phyloP scores from a whole-genome alignment of 2,797 vertebrate species.

The Pachyuromys duprasi region DNA sequence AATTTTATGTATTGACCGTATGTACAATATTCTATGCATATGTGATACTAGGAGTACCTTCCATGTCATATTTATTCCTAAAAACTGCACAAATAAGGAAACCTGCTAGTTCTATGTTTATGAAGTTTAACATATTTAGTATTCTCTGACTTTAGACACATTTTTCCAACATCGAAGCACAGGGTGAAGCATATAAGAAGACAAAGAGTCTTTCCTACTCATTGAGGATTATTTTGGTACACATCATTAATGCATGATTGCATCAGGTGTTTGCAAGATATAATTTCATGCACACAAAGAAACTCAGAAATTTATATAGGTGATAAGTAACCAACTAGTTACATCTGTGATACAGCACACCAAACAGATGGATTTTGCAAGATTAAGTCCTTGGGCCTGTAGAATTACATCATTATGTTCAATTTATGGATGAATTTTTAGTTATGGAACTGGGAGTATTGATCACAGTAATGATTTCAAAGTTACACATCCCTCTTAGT shows the following conservation, averaged over 20 bases:
- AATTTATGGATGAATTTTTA: neutral
- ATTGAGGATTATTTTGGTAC: neutral
- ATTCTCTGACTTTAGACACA: neutral
- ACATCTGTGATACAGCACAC: slow-evolving; percentile 37
- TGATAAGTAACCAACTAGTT: slow-evolving; percentile 64
- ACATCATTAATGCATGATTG: slow-evolving; percentile 42
- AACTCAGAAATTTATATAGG: slow-evolving; percentile 6
- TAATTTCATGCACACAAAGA: neutral
- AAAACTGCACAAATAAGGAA: neutral
- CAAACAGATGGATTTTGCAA: slow-evolving; percentile 44
- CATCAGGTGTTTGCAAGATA: slow-evolving; percentile 65
- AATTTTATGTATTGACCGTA: neutral
- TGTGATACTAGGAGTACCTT: neutral
- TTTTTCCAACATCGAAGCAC: neutral
- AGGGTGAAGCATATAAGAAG: neutral
- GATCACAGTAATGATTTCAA: neutral
- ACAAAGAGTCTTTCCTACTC: neutral
- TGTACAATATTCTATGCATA: neutral
- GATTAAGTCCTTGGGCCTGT: neutral
- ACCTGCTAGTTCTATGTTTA: neutral
- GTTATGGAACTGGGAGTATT: neutral
- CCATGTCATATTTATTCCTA: neutral
- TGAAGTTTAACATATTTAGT: neutral
- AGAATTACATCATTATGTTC: neutral
- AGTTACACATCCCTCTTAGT: neutral